These are phyloP conservation scores for Pteronotus mesoamericanus DNA, from an alignment of 2,797 vertebrate species.

Conservation along the genomic window DNA sequence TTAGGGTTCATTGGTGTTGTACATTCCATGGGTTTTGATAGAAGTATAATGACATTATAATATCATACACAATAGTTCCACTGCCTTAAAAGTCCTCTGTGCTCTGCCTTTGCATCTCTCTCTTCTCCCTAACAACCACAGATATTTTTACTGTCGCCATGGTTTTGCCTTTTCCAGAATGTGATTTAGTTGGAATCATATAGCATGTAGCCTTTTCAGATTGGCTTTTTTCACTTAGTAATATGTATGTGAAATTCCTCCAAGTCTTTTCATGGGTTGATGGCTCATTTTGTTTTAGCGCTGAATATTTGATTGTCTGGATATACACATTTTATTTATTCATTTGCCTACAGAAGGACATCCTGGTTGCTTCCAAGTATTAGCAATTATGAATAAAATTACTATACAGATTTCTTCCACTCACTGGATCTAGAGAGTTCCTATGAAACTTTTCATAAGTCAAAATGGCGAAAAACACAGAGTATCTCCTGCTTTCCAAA, in stretches of 20 bases:
- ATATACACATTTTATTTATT: not conserved
- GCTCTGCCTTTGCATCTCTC: not conserved
- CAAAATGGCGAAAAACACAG: not conserved
- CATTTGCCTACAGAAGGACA: not conserved
- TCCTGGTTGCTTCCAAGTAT: not conserved
- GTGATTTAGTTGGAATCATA: not conserved
- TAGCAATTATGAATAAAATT: not conserved
- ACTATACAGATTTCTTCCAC: not conserved
- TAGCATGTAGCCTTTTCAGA: not conserved
- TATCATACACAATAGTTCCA: not conserved
- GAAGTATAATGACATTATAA: not conserved
- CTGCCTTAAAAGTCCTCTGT: not conserved
- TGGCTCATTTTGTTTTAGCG: not conserved
- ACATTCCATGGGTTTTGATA: not conserved
- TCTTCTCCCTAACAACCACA: not conserved
- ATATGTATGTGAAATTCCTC: not conserved
- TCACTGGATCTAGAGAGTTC: not conserved
- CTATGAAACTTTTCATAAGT: not conserved
- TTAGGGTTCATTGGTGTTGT: not conserved
- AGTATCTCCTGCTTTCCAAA: not conserved
- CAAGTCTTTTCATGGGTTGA: not conserved
- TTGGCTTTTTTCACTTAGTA: not conserved
- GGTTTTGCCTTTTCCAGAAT: not conserved
- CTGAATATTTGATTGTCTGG: not conserved
- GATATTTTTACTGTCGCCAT: not conserved